Base-by-base conservation (phyloP, 1,140 invertebrate genomes). In the Euwallacea fornicatus region DNA sequence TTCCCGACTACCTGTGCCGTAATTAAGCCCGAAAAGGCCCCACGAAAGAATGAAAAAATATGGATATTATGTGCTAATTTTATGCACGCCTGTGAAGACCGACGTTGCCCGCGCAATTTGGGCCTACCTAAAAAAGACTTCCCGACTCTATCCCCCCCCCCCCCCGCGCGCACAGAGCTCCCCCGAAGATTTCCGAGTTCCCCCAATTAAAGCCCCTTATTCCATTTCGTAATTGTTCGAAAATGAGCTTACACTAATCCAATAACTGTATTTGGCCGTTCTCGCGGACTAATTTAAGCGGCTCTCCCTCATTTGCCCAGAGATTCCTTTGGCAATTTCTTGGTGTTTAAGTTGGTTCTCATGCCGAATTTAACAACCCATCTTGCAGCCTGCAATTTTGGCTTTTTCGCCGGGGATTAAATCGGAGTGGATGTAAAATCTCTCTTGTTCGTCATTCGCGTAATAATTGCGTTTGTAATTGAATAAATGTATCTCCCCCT, bases 231-330 rank as follows among this genome's bases (percentile, higher is more conserved):
- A 62, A 69, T 69, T 69, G 59, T 69, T 69, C 47, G 33, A 42
- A 62, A 69, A 69, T 55, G 59, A 69, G 59, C 66, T 69, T 62
- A 69, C 66, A 61, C 44, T 69, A 69, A 69, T 69, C 66, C 66
- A 62, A 69, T 69, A 69, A 69, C 43, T 61, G 66, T 46, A 47
- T 68, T 68, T 68, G 66, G 55, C 59, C 66, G 66, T 16, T 68
- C 66, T 68, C 43, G 66, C 66, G 43, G 44, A 59, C 66, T 59
- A 68, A 68, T 68, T 68, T 68, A 68, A 68, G 56, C 55, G 42
- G 66, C 16, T 60, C 55, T 21, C 43, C 42, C 66, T 60, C 54
- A 68, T 68, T 68, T 68, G 56, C 64, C 21, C 21, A 13, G 13
- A 59, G 47, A 60, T 68, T 68, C 47, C 46, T 13, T 50, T 43